Evolutionary conservation across 2,113 vertebrate genomes (phyloP).

Genomic region (Seriola aureovittata): DNA sequence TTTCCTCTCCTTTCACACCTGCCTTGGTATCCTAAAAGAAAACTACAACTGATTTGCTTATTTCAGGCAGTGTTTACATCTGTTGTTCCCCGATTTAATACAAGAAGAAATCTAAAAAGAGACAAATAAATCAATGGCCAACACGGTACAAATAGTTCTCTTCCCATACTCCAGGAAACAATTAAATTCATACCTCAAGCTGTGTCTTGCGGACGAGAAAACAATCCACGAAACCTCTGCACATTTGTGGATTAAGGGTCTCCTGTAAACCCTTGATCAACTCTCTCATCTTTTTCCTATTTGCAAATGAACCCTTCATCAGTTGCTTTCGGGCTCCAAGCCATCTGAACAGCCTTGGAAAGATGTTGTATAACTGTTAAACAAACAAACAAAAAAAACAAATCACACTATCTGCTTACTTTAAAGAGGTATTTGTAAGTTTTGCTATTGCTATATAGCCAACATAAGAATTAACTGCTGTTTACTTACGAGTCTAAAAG

Average conservation of each 20-base stretch:
- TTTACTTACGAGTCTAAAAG: too few relatives aligned
- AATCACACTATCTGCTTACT: too few relatives aligned
- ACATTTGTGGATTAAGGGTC: conserved; percentile 47
- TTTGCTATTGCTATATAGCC: too few relatives aligned
- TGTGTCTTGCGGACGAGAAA: conserved; percentile 51
- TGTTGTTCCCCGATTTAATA: too few relatives aligned
- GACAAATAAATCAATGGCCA: too few relatives aligned
- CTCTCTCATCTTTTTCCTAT: not conserved
- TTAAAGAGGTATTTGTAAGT: too few relatives aligned
- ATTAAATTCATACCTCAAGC: conserved; percentile 29
- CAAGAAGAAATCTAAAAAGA: too few relatives aligned
- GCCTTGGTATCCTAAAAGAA: too few relatives aligned
- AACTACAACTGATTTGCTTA: too few relatives aligned
- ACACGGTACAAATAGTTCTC: not conserved
- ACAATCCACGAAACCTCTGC: conserved; percentile 54
- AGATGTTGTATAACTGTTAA: conserved; percentile 56
- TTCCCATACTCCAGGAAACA: not conserved
- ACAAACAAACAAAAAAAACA: not conserved
- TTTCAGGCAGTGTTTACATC: too few relatives aligned
- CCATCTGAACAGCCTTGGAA: conserved; percentile 41
- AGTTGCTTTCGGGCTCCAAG: conserved; percentile 10
- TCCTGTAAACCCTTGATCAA: conserved; percentile 16
- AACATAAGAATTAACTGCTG: too few relatives aligned
- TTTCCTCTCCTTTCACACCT: too few relatives aligned
- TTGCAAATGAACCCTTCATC: not conserved